phyloP scores from a whole-genome alignment of 92 coral and sea anemone genomes.

The Micromussa lordhowensis region DNA sequence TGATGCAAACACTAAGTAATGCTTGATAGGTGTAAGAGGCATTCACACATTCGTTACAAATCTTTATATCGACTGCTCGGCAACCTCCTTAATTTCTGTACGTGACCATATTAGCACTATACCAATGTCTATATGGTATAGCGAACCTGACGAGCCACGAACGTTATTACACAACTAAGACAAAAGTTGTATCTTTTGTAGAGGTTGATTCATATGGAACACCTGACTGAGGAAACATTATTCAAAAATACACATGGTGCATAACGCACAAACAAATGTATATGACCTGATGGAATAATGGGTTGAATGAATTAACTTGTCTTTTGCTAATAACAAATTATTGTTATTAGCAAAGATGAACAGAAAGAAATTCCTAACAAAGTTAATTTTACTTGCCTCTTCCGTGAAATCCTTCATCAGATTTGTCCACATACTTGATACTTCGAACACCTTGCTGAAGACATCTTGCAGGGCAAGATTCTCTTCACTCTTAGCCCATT shows the following conservation, averaged over 20 bases:
- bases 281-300: too few relatives aligned
- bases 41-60: slow-evolving; percentile 80
- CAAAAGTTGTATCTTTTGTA: too few relatives aligned
- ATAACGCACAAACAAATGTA: too few relatives aligned
- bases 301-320: too few relatives aligned
- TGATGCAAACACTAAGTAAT: not conserved
- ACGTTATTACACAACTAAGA: not conserved
- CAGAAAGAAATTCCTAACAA: too few relatives aligned
- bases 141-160: slow-evolving; percentile 38
- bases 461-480: slow-evolving; percentile 83
- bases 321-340: too few relatives aligned
- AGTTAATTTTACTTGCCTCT: slow-evolving; percentile 52
- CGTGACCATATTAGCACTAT: slow-evolving; percentile 60
- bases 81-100: slow-evolving; percentile 66
- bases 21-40: slow-evolving; percentile 41
- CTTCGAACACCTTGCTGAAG: slow-evolving; percentile 87
- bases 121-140: slow-evolving; percentile 37
- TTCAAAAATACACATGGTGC: too few relatives aligned
- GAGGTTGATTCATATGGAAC: too few relatives aligned
- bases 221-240: too few relatives aligned
- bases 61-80: slow-evolving; percentile 78
- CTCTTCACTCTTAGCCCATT: slow-evolving; percentile 86
- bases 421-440: slow-evolving; percentile 79
- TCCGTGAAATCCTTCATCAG: slow-evolving; percentile 66
- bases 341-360: too few relatives aligned